These are phyloP conservation scores for Myrmecophaga tridactyla DNA, from an alignment of 2,113 vertebrate genomes.

Conservation along the genomic window DNA sequence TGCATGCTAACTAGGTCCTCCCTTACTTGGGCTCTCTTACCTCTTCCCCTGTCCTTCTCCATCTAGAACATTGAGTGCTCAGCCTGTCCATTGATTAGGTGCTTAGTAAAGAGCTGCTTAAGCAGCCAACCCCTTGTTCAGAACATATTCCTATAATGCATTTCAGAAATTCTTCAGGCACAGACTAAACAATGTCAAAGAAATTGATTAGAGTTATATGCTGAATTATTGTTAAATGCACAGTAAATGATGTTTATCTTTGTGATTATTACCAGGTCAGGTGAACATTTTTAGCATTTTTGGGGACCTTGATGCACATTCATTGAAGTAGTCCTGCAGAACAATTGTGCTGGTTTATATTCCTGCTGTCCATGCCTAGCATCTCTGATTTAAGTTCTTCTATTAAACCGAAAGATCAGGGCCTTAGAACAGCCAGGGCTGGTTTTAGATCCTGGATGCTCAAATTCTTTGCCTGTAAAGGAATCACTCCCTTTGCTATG, in stretches of 20 bases:
- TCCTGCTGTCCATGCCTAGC: not conserved
- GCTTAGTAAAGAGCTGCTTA: not conserved
- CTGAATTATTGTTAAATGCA: not conserved
- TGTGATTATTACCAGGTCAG: not conserved
- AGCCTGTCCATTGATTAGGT: not conserved
- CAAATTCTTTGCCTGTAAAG: not conserved
- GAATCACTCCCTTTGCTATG: not conserved
- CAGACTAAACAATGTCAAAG: not conserved
- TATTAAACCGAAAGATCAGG: not conserved
- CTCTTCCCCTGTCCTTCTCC: not conserved
- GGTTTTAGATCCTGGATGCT: not conserved
- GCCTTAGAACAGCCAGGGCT: not conserved
- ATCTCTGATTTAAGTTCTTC: not conserved
- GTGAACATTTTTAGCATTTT: not conserved
- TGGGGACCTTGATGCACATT: not conserved
- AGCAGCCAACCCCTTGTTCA: not conserved
- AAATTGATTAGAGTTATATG: not conserved
- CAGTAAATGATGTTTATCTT: not conserved
- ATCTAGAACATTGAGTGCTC: not conserved
- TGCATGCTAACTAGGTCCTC: not conserved
- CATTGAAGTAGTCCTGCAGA: not conserved
- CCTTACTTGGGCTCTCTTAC: not conserved
- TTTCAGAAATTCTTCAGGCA: not conserved
- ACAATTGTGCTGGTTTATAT: not conserved
- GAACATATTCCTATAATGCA: not conserved